phyloP scores from a whole-genome alignment of 2,113 vertebrate species.

The Aegithalos caudatus region DNA sequence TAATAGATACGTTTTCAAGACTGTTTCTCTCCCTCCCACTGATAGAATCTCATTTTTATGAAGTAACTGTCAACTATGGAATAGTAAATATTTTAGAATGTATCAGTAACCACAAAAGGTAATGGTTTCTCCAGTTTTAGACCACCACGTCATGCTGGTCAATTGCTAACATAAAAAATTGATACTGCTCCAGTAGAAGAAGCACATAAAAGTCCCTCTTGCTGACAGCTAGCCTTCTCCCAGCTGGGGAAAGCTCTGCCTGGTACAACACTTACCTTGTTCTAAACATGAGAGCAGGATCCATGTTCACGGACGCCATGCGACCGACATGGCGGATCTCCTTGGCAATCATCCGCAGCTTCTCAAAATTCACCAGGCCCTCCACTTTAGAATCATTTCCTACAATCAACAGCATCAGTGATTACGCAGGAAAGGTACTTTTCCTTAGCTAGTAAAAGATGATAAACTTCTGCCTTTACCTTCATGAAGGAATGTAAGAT shows the following conservation, averaged over 20 bases:
- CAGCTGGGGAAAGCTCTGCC: background rate
- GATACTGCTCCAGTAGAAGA: background rate
- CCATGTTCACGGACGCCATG: conserved; percentile 98
- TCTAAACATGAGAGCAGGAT: conserved; percentile 96
- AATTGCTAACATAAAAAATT: background rate
- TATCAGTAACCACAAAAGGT: background rate
- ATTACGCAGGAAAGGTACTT: background rate
- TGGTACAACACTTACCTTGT: conserved; percentile 79
- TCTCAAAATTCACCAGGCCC: conserved; percentile 97
- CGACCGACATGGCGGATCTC: conserved; percentile 96
- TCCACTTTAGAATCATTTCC: conserved; percentile 98
- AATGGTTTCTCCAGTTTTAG: background rate
- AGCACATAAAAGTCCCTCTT: background rate
- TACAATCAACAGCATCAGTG: conserved; percentile 16
- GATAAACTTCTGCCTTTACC: conserved; percentile 66
- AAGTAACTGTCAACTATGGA: background rate
- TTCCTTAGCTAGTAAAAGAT: background rate
- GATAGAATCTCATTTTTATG: background rate
- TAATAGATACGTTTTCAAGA: background rate
- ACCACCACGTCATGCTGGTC: background rate
- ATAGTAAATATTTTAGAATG: background rate
- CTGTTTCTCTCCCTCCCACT: background rate
- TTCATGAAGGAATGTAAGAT: conserved; percentile 98
- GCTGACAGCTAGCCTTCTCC: background rate
- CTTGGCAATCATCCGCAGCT: conserved; percentile 98